Percentiles rank a stretch among this genome's conserved stretches.
Evolutionary conservation across 2,113 vertebrate genomes (phyloP).

Genomic region (Phasianus colchicus): DNA sequence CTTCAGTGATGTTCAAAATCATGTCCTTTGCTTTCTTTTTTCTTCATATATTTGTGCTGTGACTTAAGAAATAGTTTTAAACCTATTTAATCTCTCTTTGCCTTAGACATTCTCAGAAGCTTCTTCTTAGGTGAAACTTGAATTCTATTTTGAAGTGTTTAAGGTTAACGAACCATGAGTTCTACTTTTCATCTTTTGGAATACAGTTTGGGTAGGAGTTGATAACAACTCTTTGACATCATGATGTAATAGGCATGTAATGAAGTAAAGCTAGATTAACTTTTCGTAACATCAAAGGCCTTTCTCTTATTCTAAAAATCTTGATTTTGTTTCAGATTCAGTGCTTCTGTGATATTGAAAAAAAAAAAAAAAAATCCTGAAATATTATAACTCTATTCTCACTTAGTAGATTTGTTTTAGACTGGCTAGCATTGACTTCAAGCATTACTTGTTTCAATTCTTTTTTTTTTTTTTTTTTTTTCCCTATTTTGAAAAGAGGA

Average conservation of each 20-base stretch:
- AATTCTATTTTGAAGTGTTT: not conserved
- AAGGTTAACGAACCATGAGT: not conserved
- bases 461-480: not conserved
- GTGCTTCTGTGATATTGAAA: not conserved
- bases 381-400: not conserved
- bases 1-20: not conserved
- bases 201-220: not conserved
- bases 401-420: not conserved
- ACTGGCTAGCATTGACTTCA: not conserved
- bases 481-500: not conserved
- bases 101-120: not conserved
- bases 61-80: not conserved
- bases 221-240: not conserved
- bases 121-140: not conserved
- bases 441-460: rapidly evolving
- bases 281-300: not conserved
- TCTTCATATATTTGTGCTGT: not conserved
- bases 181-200: not conserved
- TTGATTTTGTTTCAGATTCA: not conserved
- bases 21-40: not conserved
- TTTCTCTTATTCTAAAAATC: not conserved
- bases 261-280: not conserved
- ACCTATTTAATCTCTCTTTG: not conserved
- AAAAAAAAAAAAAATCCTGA: not conserved
- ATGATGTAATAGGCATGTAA: not conserved